Conservation (phyloP, 1,140 invertebrate genomes). For the Venturia canescens region DNA sequence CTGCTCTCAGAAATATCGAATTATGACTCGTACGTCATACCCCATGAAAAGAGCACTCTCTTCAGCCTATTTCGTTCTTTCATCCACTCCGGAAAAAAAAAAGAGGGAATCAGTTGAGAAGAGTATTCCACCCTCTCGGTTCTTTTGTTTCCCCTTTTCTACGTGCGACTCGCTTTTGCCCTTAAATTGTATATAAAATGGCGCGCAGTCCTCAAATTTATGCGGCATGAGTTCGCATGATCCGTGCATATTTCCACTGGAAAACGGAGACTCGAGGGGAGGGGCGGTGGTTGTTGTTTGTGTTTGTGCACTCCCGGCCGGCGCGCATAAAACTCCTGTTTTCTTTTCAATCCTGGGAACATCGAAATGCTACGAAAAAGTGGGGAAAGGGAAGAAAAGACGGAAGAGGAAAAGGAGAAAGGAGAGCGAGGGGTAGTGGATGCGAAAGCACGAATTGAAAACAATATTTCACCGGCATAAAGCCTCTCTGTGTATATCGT, state of each 20-base stretch:
- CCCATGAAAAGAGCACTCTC: constrained; percentile 18
- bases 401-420: background rate
- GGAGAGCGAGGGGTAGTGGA: background rate
- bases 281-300: background rate
- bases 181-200: background rate
- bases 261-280: background rate
- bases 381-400: background rate
- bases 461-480: background rate
- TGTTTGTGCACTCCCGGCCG: background rate
- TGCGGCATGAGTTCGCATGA: background rate
- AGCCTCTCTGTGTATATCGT: background rate
- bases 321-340: background rate
- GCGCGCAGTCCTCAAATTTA: background rate
- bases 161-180: background rate
- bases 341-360: background rate
- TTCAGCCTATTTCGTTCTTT: constrained; percentile 11
- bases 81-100: constrained; percentile 18
- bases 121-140: background rate
- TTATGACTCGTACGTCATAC: constrained; percentile 9
- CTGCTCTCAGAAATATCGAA: constrained; percentile 5
- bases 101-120: background rate
- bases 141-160: background rate
- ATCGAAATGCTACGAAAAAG: background rate
- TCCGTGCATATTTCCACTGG: too few species aligned
- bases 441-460: constrained; percentile 10